Base-by-base conservation (phyloP, 2,888 invertebrate genomes). In the Micropterix aruncella region DNA sequence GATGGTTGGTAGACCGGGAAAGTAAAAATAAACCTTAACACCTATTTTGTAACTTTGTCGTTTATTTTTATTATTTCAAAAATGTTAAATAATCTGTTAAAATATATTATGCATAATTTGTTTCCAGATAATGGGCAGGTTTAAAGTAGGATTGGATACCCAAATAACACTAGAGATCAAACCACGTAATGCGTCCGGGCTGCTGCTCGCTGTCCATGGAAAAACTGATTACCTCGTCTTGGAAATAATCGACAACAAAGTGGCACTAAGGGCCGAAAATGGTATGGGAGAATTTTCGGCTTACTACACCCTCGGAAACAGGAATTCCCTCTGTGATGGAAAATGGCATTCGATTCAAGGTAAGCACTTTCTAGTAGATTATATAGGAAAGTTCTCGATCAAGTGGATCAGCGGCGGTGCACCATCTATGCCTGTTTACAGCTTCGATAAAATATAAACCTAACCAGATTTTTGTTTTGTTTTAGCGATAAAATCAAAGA, bases 301-400 rank as follows among this genome's bases (percentile, higher is more conserved):
- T 2, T 77, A 74, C 16, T 90, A 80, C 60, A 74, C 74, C 43
- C 69, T 80, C 0, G 77, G 79, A 19, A 70, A 75, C 40, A 74
- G 77, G 42, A 74, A 76, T 47, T 78, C 81, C 53, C 75, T 95
- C 48, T 99, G 97, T 59, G 93, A 99, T 62, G 96, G 97, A 41
- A 74, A 87, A 44, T 99, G 96, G 96, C 95, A 97, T 58, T 81
- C 75, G 46, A 87, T 94, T 54, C 75, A 78, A 63, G 81, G 84
- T 83, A 60, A 60, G n/a, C n/a, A n/a, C n/a, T n/a, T n/a, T n/a
- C n/a, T n/a, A n/a, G n/a, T n/a, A n/a, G n/a, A n/a, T n/a, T n/a
- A n/a, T n/a, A n/a, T 46, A 43, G 7, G 18, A 19, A 18, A 15
- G 16, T 12, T 14, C 38, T 18, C 14, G n/a, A 17, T n/a, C 15